phyloP scores from a whole-genome alignment of 1,140 invertebrate genomes.

The Leucophenga varia region DNA sequence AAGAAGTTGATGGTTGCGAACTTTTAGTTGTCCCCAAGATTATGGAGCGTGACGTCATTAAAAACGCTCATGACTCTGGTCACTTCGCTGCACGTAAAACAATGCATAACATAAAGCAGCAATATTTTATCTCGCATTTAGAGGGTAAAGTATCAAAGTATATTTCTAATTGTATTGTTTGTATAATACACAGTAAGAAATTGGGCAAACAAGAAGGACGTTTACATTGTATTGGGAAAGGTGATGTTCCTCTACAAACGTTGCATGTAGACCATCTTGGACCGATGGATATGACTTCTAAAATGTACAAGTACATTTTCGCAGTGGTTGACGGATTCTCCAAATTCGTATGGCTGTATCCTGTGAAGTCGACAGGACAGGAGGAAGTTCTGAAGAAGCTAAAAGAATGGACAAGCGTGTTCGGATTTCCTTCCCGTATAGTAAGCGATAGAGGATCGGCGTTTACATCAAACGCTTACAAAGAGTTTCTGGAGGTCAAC shows the following conservation, averaged over 20 bases:
- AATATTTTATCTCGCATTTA: background rate
- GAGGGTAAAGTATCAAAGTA: background rate
- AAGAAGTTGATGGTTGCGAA: background rate
- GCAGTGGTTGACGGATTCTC: slow-evolving; percentile 35
- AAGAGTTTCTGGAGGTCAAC: slow-evolving; percentile 23
- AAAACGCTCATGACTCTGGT: background rate
- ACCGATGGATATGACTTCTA: background rate
- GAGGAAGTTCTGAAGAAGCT: background rate
- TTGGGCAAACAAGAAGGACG: too few species aligned
- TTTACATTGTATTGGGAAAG: too few species aligned
- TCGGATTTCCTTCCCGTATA: slow-evolving; percentile 23
- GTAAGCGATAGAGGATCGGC: slow-evolving; percentile 16
- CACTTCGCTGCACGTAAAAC: background rate
- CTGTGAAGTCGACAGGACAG: slow-evolving; percentile 13
- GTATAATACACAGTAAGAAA: too few species aligned
- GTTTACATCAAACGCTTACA: slow-evolving; percentile 12
- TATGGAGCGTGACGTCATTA: slow-evolving; percentile 8
- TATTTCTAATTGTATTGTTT: too few species aligned
- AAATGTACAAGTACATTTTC: slow-evolving; percentile 9
- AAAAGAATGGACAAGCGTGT: slow-evolving; percentile 1
- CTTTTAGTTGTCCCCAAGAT: slow-evolving; percentile 1
- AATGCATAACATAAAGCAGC: background rate
- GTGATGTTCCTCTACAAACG: background rate
- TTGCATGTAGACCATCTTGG: background rate
- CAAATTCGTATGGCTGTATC: slow-evolving; percentile 37